These are phyloP conservation scores for Rhysida immarginata DNA, from an alignment of 1,140 invertebrate genomes.

Conservation along the genomic window DNA sequence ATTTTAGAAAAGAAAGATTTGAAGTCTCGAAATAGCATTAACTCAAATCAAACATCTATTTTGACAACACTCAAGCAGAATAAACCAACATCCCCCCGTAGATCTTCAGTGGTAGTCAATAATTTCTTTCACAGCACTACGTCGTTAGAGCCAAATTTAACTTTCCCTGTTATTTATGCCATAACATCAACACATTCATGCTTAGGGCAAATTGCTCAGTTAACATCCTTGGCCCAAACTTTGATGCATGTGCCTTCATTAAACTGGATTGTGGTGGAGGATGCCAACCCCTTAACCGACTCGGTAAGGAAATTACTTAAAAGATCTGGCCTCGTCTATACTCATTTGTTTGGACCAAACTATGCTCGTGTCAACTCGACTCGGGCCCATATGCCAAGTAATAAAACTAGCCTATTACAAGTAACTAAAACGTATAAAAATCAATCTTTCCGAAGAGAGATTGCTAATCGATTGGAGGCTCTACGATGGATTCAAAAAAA, in stretches of 20 bases:
- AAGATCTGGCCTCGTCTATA: constrained; percentile 46
- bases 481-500: constrained; percentile 69
- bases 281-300: constrained; percentile 44
- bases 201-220: constrained; percentile 76
- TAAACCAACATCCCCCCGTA: no score
- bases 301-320: constrained; percentile 48
- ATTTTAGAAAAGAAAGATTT: no score
- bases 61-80: no score
- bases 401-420: constrained; percentile 4
- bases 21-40: no score
- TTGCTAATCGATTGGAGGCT: constrained; percentile 75
- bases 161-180: constrained; percentile 45
- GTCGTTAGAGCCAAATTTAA: no score
- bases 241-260: constrained; percentile 69
- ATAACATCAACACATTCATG: constrained; percentile 80
- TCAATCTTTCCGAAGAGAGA: constrained; percentile 43
- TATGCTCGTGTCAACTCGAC: constrained; percentile 34
- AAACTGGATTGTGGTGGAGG: constrained; percentile 85
- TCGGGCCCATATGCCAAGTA: no score
- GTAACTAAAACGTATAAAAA: constrained; percentile 16
- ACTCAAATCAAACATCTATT: no score
- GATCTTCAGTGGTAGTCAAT: no score
- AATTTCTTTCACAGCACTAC: no score
- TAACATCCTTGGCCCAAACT: constrained; percentile 75
- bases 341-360: constrained; percentile 62